Base-by-base conservation (phyloP, 64 coral and sea anemone genomes). In the Pocillopora verrucosa region DNA sequence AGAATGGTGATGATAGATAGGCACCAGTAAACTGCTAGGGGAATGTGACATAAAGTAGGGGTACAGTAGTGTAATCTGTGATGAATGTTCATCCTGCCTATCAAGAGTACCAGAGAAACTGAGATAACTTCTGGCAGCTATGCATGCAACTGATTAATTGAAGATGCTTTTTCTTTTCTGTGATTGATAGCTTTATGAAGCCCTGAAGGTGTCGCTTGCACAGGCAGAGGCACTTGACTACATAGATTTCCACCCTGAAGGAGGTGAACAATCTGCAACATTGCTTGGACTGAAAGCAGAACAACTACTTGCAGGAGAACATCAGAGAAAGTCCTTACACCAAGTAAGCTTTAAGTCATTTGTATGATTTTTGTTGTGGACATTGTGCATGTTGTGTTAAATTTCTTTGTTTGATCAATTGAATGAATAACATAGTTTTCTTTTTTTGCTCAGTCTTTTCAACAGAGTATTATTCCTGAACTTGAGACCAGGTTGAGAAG, bases 381-480 rank as follows among this genome's bases (percentile, higher is more conserved):
- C 4, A n/a, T 69, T 69, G 65, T 69, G 65, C 9, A 11, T 19
- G 37, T 72, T 70, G 59, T 19, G 25, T 70, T 72, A 67, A 45
- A 3, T 2, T 72, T 36, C 13, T 1, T 72, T 68, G 34, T 51
- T 58, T 72, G 41, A 51, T 51, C 41, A 51, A 51, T 3, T 51
- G 7, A 51, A 51, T 51, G 41, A 51, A 51, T 51, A 51, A 59
- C 56, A 80, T 30, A n/a, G 59, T 24, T 26, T 75, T 87, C 12
- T 85, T 24, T 60, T 36, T 80, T 76, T 62, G 36, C 58, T 87
- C 57, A 93, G 91, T 87, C 90, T 14, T 92, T 95, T 80, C 91
- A 98, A 34, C 96, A 98, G 72, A 78, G 87, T 81, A 59, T 98
- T 13, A 98, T 98, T 62, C 96, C 96, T 62, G 96, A 98, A 34